Percentiles rank a stretch among this genome's conserved stretches.
Conservation (phyloP, 1,140 invertebrate genomes). For the Meteorus sp. region DNA sequence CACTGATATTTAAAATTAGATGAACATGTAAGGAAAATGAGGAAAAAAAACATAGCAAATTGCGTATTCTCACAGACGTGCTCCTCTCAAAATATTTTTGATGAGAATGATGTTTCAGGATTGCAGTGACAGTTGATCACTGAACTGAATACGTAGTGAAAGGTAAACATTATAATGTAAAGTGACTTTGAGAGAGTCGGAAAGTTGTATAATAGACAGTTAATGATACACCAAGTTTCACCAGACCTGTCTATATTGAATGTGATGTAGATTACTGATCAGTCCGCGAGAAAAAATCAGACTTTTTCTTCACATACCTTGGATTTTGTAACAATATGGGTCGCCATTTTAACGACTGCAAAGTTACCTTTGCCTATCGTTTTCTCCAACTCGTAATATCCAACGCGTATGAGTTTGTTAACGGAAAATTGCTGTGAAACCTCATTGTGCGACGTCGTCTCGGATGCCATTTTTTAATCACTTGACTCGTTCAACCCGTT, state of each 20-base stretch:
- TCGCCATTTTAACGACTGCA: conserved; percentile 96
- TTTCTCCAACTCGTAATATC: conserved; percentile 94
- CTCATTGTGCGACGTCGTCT: conserved; percentile 57
- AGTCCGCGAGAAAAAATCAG: conserved; percentile 20
- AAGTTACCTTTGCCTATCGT: conserved; percentile 99
- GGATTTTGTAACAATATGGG: conserved; percentile 96
- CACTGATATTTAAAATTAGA: no score
- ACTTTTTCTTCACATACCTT: no score
- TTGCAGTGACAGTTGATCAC: conserved; percentile 3
- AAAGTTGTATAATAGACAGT: neutral
- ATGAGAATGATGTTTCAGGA: neutral
- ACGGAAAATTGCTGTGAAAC: conserved; percentile 58
- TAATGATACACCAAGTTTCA: conserved; percentile 5
- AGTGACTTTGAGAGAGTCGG: neutral
- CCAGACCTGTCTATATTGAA: neutral
- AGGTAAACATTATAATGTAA: neutral
- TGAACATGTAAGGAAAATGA: neutral
- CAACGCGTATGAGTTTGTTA: conserved; percentile 86
- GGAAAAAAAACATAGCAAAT: neutral
- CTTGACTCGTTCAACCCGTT: conserved; percentile 43
- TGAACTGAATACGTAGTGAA: neutral
- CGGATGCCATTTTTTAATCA: conserved; percentile 59
- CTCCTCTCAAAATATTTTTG: neutral
- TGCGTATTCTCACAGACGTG: neutral
- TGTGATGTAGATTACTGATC: neutral